These are phyloP conservation scores for Arvicanthis niloticus DNA, from an alignment of 2,113 vertebrate genomes.

Conservation along the genomic window DNA sequence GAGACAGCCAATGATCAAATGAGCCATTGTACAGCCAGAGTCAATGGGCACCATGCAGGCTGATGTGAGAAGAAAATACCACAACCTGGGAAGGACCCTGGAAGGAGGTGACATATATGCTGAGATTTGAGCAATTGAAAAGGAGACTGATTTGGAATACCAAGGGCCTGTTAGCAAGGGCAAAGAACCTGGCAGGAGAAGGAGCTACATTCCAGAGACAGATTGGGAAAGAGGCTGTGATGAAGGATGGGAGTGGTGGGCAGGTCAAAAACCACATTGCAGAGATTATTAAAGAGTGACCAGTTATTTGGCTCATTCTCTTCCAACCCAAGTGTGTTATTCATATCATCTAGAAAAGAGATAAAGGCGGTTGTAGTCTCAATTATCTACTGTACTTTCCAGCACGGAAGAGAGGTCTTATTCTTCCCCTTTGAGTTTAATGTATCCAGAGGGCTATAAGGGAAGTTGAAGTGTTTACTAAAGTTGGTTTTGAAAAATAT, in stretches of 20 bases:
- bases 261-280: not conserved
- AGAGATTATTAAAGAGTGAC: not conserved
- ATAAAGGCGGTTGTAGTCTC: not conserved
- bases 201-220: not conserved
- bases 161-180: not conserved
- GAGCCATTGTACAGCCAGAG: not conserved
- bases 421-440: not conserved
- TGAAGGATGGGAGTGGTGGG: no score
- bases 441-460: not conserved
- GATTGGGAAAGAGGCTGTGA: not conserved
- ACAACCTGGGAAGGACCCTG: not conserved
- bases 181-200: no score
- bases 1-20: not conserved
- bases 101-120: not conserved
- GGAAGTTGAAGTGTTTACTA: no score
- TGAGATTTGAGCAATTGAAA: not conserved
- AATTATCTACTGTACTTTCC: not conserved
- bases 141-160: not conserved
- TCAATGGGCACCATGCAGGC: not conserved
- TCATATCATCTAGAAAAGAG: not conserved
- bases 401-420: not conserved
- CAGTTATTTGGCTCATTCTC: not conserved
- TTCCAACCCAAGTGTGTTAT: not conserved
- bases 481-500: no score
- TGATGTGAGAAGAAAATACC: not conserved